These are phyloP conservation scores for Semnornis frantzii DNA, from an alignment of 2,113 vertebrate species.

Conservation along the genomic window DNA sequence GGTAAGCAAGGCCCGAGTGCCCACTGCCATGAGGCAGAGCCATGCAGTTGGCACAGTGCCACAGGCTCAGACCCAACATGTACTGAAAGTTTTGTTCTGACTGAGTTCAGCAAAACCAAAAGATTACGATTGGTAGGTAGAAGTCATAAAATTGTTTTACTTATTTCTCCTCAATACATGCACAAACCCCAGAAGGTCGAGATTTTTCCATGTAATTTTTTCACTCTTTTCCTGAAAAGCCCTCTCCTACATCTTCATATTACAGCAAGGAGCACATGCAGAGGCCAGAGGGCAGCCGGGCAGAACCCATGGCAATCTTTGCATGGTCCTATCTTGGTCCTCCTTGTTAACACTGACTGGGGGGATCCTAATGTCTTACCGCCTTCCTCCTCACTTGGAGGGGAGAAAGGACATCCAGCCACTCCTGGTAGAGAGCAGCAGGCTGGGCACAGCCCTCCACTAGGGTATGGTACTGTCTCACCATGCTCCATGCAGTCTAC, in stretches of 20 bases:
- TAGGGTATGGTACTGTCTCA: background rate
- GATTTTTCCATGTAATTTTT: background rate
- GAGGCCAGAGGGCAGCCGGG: background rate
- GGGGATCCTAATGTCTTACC: background rate
- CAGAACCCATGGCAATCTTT: background rate
- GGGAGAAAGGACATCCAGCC: background rate
- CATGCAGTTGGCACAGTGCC: background rate
- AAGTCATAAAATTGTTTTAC: background rate
- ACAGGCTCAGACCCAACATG: background rate
- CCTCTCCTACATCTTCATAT: background rate
- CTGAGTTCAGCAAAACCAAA: background rate
- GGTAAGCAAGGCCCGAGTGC: background rate
- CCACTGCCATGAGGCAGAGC: background rate
- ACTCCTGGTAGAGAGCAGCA: background rate
- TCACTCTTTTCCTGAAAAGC: background rate
- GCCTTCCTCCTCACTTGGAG: background rate
- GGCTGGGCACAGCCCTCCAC: background rate
- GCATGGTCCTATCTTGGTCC: too few relatives aligned
- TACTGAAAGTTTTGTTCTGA: background rate
- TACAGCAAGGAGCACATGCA: background rate
- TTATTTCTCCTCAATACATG: background rate
- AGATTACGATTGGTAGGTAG: background rate
- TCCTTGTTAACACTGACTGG: background rate
- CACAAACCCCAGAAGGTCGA: background rate
- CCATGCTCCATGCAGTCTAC: background rate